A percentile compares a stretch with the other conserved stretches of the same genome.
These are phyloP conservation scores for Boloria selene DNA, from an alignment of 2,888 invertebrate species.

Conservation along the genomic window DNA sequence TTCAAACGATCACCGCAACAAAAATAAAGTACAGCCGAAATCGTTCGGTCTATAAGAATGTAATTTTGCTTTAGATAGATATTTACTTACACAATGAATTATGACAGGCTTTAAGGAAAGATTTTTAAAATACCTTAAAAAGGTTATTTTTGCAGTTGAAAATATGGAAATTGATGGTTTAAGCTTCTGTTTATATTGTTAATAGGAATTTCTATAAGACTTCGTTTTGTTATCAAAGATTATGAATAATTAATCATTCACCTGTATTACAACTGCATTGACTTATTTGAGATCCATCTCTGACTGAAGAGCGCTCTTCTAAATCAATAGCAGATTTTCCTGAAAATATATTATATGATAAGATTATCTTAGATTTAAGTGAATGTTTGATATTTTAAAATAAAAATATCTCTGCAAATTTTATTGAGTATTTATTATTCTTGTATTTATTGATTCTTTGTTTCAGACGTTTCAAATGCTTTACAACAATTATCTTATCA, in stretches of 20 bases:
- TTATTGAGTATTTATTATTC: too few species aligned
- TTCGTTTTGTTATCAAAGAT: neutral
- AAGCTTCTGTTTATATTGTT: too few species aligned
- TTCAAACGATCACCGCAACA: too few species aligned
- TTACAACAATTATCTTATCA: too few species aligned
- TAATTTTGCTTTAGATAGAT: too few species aligned
- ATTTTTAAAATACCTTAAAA: neutral
- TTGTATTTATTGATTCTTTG: too few species aligned
- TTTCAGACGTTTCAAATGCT: too few species aligned
- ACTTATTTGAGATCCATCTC: constrained; percentile 37
- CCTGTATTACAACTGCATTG: constrained; percentile 40
- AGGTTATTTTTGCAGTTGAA: constrained; percentile 1
- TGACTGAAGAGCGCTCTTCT: constrained; percentile 37
- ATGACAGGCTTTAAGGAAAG: neutral
- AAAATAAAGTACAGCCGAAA: too few species aligned
- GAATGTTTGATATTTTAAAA: neutral
- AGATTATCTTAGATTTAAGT: neutral
- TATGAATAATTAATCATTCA: constrained; percentile 16
- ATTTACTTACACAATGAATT: too few species aligned
- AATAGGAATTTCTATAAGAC: too few species aligned
- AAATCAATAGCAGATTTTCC: constrained; percentile 38
- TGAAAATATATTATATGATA: constrained; percentile 11
- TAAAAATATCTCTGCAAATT: neutral
- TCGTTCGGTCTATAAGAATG: too few species aligned
- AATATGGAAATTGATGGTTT: too few species aligned